Evolutionary conservation across 2,888 invertebrate genomes (phyloP), one percentile per base, ranked within the genome.

Genomic region (Volucella bombylans): DNA sequence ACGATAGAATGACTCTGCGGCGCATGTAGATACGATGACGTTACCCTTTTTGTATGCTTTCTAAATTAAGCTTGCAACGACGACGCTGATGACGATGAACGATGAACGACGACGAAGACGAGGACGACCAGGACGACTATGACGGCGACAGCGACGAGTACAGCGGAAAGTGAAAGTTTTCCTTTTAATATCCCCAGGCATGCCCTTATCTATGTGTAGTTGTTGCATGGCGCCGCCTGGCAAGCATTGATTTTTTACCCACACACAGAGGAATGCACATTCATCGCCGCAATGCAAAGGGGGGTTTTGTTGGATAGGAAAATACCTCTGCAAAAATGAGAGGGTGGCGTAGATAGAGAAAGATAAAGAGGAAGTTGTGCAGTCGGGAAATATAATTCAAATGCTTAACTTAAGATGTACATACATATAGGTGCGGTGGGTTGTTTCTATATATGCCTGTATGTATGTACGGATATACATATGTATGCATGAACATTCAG

Each of bases 221-320:
- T 81, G 68, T 80, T 85, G 85, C 81, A 85, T 81, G 85, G 85
- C 81, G 81, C 85, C 85, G 85, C 81, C 85, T 85, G 85, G 62
- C 68, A 45, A 64, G 41, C 81, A 85, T 85, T 85, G 85, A 81
- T 81, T 85, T 69, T 83, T 85, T 68, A 85, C 85, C 50, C 81
- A 85, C 52, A 85, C 85, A 85, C 45, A 72, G 49, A 71, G 54
- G 69, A 76, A 31, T 85, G 85, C 85, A 31, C 31, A 85, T 81
- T 85, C 72, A 77, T 62, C 82, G 39, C 47, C 41, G 55, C 57
- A 18, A 59, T 67, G 71, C 50, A 23, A 43, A 62, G 85, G 76
- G 55, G 31, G 31, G 31, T 31, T 31, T 31, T 31, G 6, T 31
- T 31, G 31, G 31, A 31, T 67, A 67, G 71, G 47, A 54, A 68